Base-by-base conservation (phyloP, 1,140 invertebrate genomes). In the Drosophila parabipectinata region DNA sequence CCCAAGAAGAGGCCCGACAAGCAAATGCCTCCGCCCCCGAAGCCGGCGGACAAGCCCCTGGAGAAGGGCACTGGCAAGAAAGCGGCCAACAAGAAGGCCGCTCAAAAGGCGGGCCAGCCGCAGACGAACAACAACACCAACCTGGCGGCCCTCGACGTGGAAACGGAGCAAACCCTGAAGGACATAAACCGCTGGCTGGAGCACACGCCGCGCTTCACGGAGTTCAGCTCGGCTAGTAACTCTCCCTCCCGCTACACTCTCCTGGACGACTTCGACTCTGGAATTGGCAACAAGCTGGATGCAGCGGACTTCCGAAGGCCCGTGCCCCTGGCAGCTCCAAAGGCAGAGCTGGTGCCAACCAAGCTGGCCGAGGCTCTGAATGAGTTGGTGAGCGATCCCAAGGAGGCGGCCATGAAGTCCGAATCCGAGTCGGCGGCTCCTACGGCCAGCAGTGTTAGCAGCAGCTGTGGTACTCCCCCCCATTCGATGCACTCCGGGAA, bases 151-250 rank as follows among this genome's bases (percentile, higher is more conserved):
- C 92, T 97, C 3, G 95, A 95, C 82, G 93, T 95, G 73, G 95
- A 95, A 3, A 96, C 95, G 0, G 96, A 97, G 91, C 96, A 97
- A 93, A 96, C 96, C 18, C 92, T 97, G 4, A 96, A 97, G 94
- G 96, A 97, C 89, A 97, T 97, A 21, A 97, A 96, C 81, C 96
- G 97, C 84, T 97, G 96, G 96, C 92, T 98, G 45, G 96, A 97
- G 87, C 96, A 97, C 74, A 95, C 96, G 3, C 96, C 96, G 0
- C 94, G 94, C 66, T 94, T 95, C 53, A 94, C 95, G 0, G 95
- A 95, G 79, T 96, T 95, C 67, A 95, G 95, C 61, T 96, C 95
- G 1, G 94, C 94, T 6, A 95, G 94, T 72, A 96, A 95, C 91
- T 96, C 96, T 1, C 95, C 96, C 5, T 93, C 93, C 1, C 93